Percentiles rank a stretch among this genome's conserved stretches.
These are phyloP conservation scores for Orbicella faveolata DNA, from an alignment of 64 coral and sea anemone species.

Conservation along the genomic window DNA sequence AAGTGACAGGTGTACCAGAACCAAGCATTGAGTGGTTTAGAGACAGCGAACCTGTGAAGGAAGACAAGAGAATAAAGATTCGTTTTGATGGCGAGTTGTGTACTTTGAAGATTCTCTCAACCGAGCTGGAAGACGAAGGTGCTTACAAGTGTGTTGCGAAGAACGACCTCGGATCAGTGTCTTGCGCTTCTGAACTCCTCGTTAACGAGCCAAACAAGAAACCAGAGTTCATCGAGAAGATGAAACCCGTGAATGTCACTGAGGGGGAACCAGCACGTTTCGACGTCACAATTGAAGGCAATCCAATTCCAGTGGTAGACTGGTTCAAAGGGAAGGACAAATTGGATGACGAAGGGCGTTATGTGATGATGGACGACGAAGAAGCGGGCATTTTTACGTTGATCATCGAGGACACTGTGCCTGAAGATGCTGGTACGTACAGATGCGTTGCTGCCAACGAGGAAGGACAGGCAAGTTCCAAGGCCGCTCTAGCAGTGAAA, in stretches of 20 bases:
- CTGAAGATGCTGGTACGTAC: slow-evolving; percentile 77
- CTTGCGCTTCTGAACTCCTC: slow-evolving; percentile 60
- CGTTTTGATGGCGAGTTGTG: slow-evolving; percentile 63
- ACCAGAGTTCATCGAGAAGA: slow-evolving; percentile 74
- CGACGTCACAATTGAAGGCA: slow-evolving; percentile 62
- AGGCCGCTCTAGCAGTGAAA: slow-evolving; percentile 68
- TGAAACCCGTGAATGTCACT: slow-evolving; percentile 58
- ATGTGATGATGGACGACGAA: slow-evolving; percentile 67
- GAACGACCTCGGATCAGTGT: slow-evolving; percentile 53
- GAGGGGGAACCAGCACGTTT: slow-evolving; percentile 76
- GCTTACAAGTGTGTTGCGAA: slow-evolving; percentile 72
- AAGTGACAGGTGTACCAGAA: slow-evolving; percentile 50
- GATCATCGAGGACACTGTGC: slow-evolving; percentile 62
- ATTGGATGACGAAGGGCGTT: slow-evolving; percentile 76
- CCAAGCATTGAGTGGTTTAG: slow-evolving; percentile 84
- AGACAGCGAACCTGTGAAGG: slow-evolving; percentile 57
- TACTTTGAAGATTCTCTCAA: slow-evolving; percentile 55
- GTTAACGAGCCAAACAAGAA: slow-evolving; percentile 76
- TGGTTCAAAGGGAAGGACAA: slow-evolving; percentile 84
- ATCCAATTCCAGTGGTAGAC: slow-evolving; percentile 73
- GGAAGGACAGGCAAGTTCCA: slow-evolving; percentile 58
- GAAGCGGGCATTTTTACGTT: slow-evolving; percentile 63
- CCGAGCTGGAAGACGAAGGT: slow-evolving; percentile 74
- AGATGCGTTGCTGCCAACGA: slow-evolving; percentile 76
- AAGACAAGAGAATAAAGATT: slow-evolving; percentile 44